These are phyloP conservation scores for Salvelinus alpinus DNA, from an alignment of 2,113 vertebrate genomes.

Conservation along the genomic window DNA sequence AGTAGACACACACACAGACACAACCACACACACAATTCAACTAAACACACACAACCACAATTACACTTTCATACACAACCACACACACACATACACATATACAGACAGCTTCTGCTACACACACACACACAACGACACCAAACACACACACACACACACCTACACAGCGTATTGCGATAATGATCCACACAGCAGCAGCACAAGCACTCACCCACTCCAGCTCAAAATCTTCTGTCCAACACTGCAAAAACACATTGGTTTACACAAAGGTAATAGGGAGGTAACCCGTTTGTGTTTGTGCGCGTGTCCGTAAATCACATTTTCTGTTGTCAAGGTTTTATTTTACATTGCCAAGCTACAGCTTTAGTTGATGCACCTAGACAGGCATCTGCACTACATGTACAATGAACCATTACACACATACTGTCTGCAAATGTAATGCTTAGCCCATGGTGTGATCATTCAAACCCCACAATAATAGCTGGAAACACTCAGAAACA, in stretches of 20 bases:
- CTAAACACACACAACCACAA: not conserved
- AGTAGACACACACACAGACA: not conserved
- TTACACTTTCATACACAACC: not conserved
- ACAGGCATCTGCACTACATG: too few species aligned
- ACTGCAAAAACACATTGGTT: constrained; percentile 20
- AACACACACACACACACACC: not conserved
- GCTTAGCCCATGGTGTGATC: not conserved
- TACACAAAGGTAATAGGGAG: not conserved
- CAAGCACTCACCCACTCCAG: constrained; percentile 53
- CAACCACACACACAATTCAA: too few species aligned
- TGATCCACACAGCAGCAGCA: constrained; percentile 21
- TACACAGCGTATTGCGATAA: not conserved
- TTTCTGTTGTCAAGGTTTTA: constrained; percentile 10
- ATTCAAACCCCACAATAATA: not conserved
- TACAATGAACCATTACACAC: too few species aligned
- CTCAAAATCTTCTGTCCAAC: constrained; percentile 53
- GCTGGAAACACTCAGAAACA: constrained; percentile 1
- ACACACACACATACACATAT: not conserved
- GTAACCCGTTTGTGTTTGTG: constrained; percentile 12
- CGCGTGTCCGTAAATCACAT: constrained; percentile 18
- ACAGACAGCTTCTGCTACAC: not conserved
- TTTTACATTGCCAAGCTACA: constrained; percentile 13
- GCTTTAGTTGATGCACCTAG: too few species aligned
- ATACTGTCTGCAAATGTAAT: not conserved
- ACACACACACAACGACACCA: not conserved